A percentile compares a stretch with the other conserved stretches of the same genome.
Evolutionary conservation across 2,888 invertebrate genomes (phyloP).

Genomic region (Odontomyia ornata): DNA sequence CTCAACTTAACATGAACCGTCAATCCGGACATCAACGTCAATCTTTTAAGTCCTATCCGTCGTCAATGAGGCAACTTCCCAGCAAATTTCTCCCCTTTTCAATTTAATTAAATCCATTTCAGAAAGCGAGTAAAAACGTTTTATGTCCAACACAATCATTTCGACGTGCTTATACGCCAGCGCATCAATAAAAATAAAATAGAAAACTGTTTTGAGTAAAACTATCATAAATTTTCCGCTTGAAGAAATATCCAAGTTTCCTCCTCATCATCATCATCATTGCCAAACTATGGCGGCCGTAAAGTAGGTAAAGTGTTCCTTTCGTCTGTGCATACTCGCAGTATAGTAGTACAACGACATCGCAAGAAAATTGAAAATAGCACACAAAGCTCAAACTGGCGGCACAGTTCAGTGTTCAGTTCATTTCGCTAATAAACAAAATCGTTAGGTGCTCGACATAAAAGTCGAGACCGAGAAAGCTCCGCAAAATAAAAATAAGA

Average conservation of each 20-base stretch:
- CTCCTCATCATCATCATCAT: background rate
- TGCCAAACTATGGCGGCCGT: slow-evolving; percentile 5
- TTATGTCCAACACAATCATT: background rate
- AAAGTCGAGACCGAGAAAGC: slow-evolving; percentile 6
- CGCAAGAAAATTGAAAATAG: slow-evolving; percentile 20
- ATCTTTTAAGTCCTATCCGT: no score
- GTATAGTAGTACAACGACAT: slow-evolving; percentile 26
- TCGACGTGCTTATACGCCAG: background rate
- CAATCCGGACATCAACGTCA: no score
- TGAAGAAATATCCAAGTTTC: slow-evolving; percentile 34
- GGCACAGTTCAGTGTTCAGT: background rate
- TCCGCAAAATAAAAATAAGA: background rate
- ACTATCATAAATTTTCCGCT: slow-evolving; percentile 33
- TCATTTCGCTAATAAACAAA: slow-evolving; percentile 38
- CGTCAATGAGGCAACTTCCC: no score
- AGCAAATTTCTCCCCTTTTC: no score
- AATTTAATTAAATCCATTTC: no score
- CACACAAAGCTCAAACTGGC: slow-evolving; percentile 20
- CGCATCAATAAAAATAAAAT: background rate
- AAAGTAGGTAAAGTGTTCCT: slow-evolving; percentile 22
- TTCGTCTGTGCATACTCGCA: background rate
- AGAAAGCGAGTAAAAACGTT: no score
- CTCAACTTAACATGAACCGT: no score
- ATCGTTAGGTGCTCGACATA: slow-evolving; percentile 33
- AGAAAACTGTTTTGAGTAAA: slow-evolving; percentile 22